Evolutionary conservation across 30 jellyfish, hydroid and myxozoan species (phyloP).

Genomic region (Kudoa iwatai): DNA sequence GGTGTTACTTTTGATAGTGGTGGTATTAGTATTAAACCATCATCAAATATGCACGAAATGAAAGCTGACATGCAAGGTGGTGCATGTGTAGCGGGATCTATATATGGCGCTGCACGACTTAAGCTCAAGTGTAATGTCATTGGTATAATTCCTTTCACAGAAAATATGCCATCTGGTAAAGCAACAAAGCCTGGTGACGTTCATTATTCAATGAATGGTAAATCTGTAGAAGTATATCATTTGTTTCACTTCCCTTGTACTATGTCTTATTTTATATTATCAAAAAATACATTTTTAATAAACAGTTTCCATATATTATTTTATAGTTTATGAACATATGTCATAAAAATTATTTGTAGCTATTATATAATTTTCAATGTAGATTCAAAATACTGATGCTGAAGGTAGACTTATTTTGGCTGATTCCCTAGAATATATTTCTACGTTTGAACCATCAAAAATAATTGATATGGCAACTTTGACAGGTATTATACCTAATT

Average conservation of each 20-base stretch:
- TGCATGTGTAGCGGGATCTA: constrained; percentile 65
- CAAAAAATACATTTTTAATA: background rate
- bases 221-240: constrained; percentile 51
- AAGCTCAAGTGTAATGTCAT: constrained; percentile 27
- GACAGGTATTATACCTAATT: constrained; percentile 23
- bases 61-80: constrained; percentile 97
- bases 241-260: too few relatives aligned
- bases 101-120: constrained; percentile 20
- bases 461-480: constrained; percentile 47
- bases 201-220: constrained; percentile 64
- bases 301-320: background rate
- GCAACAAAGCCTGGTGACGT: constrained; percentile 97
- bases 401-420: constrained; percentile 78
- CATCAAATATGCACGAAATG: constrained; percentile 57
- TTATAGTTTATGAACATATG: too few relatives aligned
- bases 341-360: too few relatives aligned
- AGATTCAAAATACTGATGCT: constrained; percentile 92
- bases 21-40: constrained; percentile 70
- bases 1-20: constrained; percentile 29
- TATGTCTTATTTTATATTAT: background rate
- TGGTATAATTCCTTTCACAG: constrained; percentile 57
- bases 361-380: background rate
- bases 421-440: constrained; percentile 35
- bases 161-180: constrained; percentile 73
- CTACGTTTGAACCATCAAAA: constrained; percentile 22